Evolutionary conservation across 2,113 vertebrate species (phyloP), one percentile per base, ranked within the genome.

Genomic region (Campylorhamphus procurvoides): DNA sequence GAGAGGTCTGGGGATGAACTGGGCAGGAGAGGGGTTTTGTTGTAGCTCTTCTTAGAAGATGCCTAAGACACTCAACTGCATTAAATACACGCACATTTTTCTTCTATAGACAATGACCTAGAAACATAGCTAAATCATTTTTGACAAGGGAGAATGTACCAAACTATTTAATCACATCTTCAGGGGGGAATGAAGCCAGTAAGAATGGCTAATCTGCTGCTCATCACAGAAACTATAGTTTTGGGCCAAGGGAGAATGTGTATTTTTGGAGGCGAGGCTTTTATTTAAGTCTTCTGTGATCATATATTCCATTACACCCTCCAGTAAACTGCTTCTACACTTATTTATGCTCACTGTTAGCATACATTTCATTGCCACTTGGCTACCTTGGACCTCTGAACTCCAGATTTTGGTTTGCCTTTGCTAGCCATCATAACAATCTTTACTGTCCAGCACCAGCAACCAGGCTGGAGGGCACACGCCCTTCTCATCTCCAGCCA

Each of bases 121-220:
- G 80, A 96, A 97, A 92, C 73, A 74, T 52, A 77, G 42, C 72
- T 71, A 87, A 71, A 84, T 84, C 68, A 91, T 71, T 84, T 84
- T 46, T 3, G 10, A 96, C 72, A 93, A 80, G 89, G 78, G 91
- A 84, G 73, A 96, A 89, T 20, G 86, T 52, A 81, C 56, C 73
- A 71, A 92, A 69, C 59, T 84, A 67, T 62, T 90, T 89, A 94
- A 95, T 94, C 84, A 77, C 80, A 78, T 62, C 88, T 91, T 92
- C 68, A 46, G 13, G 44, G 76, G 49, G 37, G 29, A 88, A 93
- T 63, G 89, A 94, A 95, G 86, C 29, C 73, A 44, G 25, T 42
- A 55, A 8, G 28, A 90, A 49, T 15, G 25, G 76, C 60, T 94
- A 67, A 83, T 81, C 88, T 81, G 42, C 92, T 73, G 52, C 11